Percentiles rank a stretch among this genome's conserved stretches.
Conservation (phyloP, 2,113 vertebrate genomes). For the Condylura cristata region DNA sequence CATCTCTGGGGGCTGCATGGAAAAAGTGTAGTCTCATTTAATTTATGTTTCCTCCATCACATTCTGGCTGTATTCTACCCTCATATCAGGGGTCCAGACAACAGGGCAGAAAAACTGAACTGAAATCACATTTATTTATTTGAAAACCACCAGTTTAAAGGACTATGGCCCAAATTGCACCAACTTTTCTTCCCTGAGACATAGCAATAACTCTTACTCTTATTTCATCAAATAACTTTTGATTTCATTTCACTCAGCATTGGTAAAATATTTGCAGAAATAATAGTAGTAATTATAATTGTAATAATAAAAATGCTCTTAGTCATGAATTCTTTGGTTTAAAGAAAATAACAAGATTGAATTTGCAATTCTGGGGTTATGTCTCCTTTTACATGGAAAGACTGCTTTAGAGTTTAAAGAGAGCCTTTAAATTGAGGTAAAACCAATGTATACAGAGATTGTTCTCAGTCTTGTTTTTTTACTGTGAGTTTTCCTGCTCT, state of each 20-base stretch:
- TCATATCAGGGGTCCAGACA: neutral
- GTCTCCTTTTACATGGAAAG: neutral
- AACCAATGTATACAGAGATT: too few species aligned
- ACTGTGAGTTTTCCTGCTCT: neutral
- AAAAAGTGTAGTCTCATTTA: neutral
- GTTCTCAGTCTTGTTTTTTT: neutral
- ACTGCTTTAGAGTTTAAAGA: neutral
- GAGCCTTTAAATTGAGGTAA: too few species aligned
- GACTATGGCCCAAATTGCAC: neutral
- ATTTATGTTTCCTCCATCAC: neutral
- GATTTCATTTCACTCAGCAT: slow-evolving; percentile 44
- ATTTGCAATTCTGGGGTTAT: neutral
- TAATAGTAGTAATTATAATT: neutral
- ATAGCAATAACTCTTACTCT: neutral
- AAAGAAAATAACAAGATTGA: neutral
- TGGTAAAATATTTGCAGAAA: neutral
- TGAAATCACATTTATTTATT: neutral
- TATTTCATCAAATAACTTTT: slow-evolving; percentile 28
- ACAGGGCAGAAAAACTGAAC: neutral
- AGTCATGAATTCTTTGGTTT: neutral
- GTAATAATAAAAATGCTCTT: neutral
- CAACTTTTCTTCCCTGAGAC: neutral
- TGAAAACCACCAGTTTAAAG: neutral
- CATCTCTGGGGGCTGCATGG: neutral
- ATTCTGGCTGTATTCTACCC: neutral